These are phyloP conservation scores for Psammodynastes pulverulentus DNA, from an alignment of 2,113 vertebrate genomes.

Conservation along the genomic window DNA sequence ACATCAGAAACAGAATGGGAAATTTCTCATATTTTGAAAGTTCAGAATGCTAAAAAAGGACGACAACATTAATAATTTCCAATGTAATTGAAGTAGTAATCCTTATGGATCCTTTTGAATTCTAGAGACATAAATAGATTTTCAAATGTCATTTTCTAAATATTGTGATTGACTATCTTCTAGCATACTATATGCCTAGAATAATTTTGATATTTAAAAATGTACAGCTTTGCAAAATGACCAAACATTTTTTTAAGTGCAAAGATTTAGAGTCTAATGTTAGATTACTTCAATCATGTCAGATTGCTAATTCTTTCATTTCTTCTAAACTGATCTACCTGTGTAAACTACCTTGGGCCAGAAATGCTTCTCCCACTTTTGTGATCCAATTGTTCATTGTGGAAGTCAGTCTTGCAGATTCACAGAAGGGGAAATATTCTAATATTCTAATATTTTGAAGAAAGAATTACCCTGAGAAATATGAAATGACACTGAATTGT, in stretches of 20 bases:
- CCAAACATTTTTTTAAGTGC: background rate
- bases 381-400: background rate
- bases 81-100: constrained; percentile 5
- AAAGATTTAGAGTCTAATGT: background rate
- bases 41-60: background rate
- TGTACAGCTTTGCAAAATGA: background rate
- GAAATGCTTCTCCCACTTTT: background rate
- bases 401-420: background rate
- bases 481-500: background rate
- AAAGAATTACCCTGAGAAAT: background rate
- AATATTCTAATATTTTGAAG: background rate
- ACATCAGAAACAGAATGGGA: background rate
- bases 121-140: constrained; percentile 29
- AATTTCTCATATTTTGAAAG: background rate
- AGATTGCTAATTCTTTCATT: constrained; percentile 3
- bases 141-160: background rate
- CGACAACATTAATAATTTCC: constrained; percentile 19
- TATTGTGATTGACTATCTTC: constrained; percentile 16
- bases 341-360: background rate
- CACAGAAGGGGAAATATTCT: background rate
- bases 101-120: constrained; percentile 50
- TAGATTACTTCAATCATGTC: background rate
- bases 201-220: background rate
- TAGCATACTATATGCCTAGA: background rate
- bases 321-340: background rate